A percentile compares a stretch with the other conserved stretches of the same genome.
Conservation (phyloP, 2,113 vertebrate species). For the Gallinago paraguaiae region DNA sequence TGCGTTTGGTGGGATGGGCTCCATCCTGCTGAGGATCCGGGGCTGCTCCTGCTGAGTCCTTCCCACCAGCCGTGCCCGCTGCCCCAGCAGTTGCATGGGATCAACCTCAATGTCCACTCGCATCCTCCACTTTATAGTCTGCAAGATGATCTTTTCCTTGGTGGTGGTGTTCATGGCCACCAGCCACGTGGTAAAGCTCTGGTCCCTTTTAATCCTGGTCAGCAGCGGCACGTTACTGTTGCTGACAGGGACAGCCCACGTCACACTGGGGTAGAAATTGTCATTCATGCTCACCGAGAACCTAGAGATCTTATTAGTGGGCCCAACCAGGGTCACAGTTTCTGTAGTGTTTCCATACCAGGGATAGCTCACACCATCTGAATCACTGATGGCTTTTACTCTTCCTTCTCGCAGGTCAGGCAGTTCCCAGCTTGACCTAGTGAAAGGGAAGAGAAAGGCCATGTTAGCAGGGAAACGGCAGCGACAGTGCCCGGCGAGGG, state of each 20-base stretch:
- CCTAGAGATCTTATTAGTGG: slow-evolving; percentile 92
- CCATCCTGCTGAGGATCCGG: slow-evolving; percentile 92
- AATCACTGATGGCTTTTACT: slow-evolving; percentile 97
- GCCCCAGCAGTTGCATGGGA: slow-evolving; percentile 88
- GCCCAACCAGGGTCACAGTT: slow-evolving; percentile 92
- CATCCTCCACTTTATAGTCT: slow-evolving; percentile 99
- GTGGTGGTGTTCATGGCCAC: slow-evolving; percentile 94
- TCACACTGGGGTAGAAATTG: slow-evolving; percentile 99
- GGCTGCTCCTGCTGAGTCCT: slow-evolving; percentile 95
- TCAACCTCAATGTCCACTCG: slow-evolving; percentile 93
- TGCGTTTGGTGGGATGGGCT: slow-evolving; percentile 91
- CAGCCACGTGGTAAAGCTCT: slow-evolving; percentile 98
- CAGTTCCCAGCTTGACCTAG: slow-evolving; percentile 98
- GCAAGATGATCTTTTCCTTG: slow-evolving; percentile 94
- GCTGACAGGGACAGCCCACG: slow-evolving; percentile 96
- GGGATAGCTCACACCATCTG: slow-evolving; percentile 96
- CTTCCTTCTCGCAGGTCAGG: slow-evolving; percentile 92
- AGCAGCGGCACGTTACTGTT: slow-evolving; percentile 93
- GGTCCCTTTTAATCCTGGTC: slow-evolving; percentile 95
- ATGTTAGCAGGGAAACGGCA: not conserved
- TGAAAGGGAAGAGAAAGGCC: not conserved
- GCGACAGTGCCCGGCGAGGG: rapidly evolving
- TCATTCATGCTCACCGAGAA: slow-evolving; percentile 98
- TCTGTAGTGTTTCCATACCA: slow-evolving; percentile 99
- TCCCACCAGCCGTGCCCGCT: slow-evolving; percentile 88